These are phyloP conservation scores for Ammospiza nelsoni DNA, from an alignment of 2,113 vertebrate species.

Conservation along the genomic window DNA sequence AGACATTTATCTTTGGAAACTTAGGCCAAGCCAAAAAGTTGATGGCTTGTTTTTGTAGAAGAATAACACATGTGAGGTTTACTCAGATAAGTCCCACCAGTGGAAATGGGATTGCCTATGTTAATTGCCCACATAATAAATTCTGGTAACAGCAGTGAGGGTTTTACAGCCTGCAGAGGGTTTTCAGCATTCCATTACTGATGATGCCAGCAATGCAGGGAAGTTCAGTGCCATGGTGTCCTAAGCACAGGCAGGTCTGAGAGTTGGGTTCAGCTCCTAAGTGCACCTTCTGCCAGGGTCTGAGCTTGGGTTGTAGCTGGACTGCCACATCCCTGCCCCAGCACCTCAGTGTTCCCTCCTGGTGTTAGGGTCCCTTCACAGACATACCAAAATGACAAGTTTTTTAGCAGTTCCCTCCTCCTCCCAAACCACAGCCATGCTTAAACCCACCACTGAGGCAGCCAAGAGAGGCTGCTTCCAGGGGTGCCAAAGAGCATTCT, in stretches of 20 bases:
- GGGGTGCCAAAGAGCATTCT: background rate
- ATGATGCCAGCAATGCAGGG: background rate
- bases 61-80: conserved; percentile 40
- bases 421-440: background rate
- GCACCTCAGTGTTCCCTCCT: background rate
- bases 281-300: background rate
- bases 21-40: conserved; percentile 38
- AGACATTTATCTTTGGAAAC: conserved; percentile 56
- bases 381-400: background rate
- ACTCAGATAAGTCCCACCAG: conserved; percentile 28
- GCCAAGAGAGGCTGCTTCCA: background rate
- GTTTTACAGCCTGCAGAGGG: background rate
- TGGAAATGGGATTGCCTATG: background rate
- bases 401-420: background rate
- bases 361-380: background rate
- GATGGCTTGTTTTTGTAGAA: background rate
- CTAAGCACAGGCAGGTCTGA: background rate
- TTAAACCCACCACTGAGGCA: background rate
- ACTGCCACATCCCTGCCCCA: background rate
- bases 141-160: background rate
- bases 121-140: conserved; percentile 44
- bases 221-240: background rate
- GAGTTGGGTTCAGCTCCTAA: background rate
- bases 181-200: background rate
- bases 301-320: fast-evolving